phyloP scores from a whole-genome alignment of 2,113 vertebrate species.

The Hydropotes inermis region DNA sequence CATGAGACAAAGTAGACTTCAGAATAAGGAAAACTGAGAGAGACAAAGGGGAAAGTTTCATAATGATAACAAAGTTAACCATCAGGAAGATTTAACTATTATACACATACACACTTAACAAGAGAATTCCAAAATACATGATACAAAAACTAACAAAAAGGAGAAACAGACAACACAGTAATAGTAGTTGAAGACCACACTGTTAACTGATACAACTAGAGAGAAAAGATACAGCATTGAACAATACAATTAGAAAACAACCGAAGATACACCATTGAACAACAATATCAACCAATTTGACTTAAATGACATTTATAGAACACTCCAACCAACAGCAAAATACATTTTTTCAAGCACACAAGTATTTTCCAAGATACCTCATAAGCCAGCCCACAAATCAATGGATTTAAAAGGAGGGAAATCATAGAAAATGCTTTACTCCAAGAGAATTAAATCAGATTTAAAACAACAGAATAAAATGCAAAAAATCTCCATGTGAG shows the following conservation, averaged over 20 bases:
- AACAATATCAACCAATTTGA: background rate
- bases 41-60: background rate
- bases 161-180: background rate
- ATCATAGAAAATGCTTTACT: background rate
- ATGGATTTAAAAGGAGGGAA: background rate
- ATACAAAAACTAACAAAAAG: background rate
- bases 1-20: background rate
- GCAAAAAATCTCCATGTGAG: background rate
- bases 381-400: background rate
- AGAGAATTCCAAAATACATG: background rate
- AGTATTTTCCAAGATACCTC: background rate
- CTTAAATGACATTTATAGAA: background rate
- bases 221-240: background rate
- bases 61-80: background rate
- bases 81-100: background rate
- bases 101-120: background rate
- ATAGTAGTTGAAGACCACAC: background rate
- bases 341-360: background rate
- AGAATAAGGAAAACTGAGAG: background rate
- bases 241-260: background rate
- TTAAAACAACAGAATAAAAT: background rate
- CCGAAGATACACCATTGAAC: background rate
- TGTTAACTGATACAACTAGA: background rate
- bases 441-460: background rate
- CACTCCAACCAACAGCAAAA: background rate